A percentile compares a stretch with the other conserved stretches of the same genome.
Evolutionary conservation across 1,140 invertebrate genomes (phyloP).

Genomic region (Saxidomus purpurata): DNA sequence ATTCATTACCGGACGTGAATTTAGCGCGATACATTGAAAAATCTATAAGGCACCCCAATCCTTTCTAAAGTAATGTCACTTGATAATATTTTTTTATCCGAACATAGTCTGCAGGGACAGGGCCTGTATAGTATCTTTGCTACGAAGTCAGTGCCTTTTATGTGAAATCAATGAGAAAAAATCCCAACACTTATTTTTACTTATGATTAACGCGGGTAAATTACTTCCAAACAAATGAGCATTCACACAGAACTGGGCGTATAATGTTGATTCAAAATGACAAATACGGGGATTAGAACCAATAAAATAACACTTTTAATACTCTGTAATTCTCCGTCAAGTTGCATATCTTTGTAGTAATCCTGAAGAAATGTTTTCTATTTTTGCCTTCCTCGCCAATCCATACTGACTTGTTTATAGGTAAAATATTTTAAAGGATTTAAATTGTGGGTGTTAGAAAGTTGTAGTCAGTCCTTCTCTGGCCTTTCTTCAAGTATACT

Average conservation of each 20-base stretch:
- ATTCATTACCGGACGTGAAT: too few relatives aligned
- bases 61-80: too few relatives aligned
- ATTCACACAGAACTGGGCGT: not conserved
- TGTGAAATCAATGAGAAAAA: too few relatives aligned
- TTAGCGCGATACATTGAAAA: too few relatives aligned
- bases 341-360: not conserved
- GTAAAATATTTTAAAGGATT: not conserved
- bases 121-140: too few relatives aligned
- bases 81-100: too few relatives aligned
- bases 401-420: not conserved
- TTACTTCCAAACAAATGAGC: not conserved
- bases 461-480: not conserved
- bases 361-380: not conserved
- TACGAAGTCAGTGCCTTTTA: too few relatives aligned
- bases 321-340: not conserved
- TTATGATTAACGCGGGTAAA: not conserved
- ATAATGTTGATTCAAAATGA: constrained; percentile 10
- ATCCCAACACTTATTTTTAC: too few relatives aligned
- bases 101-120: too few relatives aligned
- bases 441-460: not conserved
- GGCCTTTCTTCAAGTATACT: not conserved
- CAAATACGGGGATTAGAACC: constrained; percentile 28
- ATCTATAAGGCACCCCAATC: too few relatives aligned
- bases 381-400: not conserved
- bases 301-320: not conserved